These are phyloP conservation scores for Drymodes brunneopygia DNA, from an alignment of 2,113 vertebrate species.

Conservation along the genomic window DNA sequence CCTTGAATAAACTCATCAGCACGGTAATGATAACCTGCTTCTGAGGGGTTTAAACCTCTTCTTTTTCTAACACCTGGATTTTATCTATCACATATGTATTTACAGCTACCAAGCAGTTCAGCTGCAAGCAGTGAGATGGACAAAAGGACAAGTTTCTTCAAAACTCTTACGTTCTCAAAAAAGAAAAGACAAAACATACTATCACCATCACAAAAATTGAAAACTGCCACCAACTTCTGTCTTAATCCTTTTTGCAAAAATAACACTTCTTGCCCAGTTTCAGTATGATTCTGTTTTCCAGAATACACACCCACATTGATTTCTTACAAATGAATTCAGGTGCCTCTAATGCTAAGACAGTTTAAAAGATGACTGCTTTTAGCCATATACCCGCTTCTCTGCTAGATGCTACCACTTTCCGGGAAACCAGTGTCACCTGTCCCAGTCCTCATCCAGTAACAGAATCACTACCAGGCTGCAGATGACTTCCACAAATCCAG, in stretches of 20 bases:
- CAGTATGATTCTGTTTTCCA: background rate
- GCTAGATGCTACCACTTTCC: background rate
- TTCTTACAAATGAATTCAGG: background rate
- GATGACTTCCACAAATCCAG: background rate
- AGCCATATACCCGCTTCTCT: background rate
- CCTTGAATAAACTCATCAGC: background rate
- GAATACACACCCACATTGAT: background rate
- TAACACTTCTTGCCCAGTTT: background rate
- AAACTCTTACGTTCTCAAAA: background rate
- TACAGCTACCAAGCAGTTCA: background rate
- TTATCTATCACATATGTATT: background rate
- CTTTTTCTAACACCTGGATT: background rate
- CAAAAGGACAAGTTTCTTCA: background rate
- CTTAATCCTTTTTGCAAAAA: background rate
- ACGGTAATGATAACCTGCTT: background rate
- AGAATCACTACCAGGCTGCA: background rate
- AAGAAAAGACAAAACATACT: background rate
- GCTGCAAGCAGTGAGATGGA: background rate
- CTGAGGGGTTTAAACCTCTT: background rate
- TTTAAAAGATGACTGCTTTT: background rate
- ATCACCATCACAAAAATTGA: background rate
- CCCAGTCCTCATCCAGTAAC: background rate
- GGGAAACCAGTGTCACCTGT: background rate
- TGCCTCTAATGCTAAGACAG: background rate
- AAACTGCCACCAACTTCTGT: background rate